These are phyloP conservation scores for Pelodytes ibericus DNA, from an alignment of 2,797 vertebrate species.

Conservation along the genomic window DNA sequence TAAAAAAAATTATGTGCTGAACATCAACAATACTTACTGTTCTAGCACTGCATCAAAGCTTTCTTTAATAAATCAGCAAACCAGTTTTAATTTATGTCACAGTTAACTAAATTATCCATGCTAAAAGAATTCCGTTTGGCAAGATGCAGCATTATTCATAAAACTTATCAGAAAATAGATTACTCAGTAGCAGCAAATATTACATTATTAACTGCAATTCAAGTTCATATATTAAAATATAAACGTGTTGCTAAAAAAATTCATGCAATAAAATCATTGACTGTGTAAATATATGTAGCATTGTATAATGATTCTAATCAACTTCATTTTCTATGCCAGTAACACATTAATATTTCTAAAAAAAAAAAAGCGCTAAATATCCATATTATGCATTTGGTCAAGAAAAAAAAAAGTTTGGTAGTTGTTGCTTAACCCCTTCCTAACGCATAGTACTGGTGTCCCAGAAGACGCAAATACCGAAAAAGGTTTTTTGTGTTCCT, in stretches of 20 bases:
- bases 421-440: too few species aligned
- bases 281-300: too few species aligned
- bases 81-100: slow-evolving; percentile 10
- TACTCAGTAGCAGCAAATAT: not conserved
- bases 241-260: not conserved
- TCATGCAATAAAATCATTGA: not conserved
- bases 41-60: slow-evolving; percentile 4
- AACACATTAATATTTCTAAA: too few species aligned
- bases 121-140: slow-evolving; percentile 10
- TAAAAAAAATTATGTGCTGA: slow-evolving; percentile 9
- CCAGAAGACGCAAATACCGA: too few species aligned
- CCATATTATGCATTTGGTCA: too few species aligned
- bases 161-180: slow-evolving; percentile 10
- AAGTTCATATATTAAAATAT: not conserved
- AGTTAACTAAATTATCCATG: slow-evolving; percentile 22
- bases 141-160: not conserved
- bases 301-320: too few species aligned
- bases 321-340: too few species aligned
- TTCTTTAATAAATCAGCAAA: slow-evolving; percentile 27
- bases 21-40: slow-evolving; percentile 3
- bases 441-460: too few species aligned
- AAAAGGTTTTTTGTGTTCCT: too few species aligned
- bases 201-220: not conserved
- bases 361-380: too few species aligned
- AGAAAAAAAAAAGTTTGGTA: too few species aligned